A percentile compares a stretch with the other conserved stretches of the same genome.
Evolutionary conservation across 2,113 vertebrate species (phyloP).

Genomic region (Bufo gargarizans): DNA sequence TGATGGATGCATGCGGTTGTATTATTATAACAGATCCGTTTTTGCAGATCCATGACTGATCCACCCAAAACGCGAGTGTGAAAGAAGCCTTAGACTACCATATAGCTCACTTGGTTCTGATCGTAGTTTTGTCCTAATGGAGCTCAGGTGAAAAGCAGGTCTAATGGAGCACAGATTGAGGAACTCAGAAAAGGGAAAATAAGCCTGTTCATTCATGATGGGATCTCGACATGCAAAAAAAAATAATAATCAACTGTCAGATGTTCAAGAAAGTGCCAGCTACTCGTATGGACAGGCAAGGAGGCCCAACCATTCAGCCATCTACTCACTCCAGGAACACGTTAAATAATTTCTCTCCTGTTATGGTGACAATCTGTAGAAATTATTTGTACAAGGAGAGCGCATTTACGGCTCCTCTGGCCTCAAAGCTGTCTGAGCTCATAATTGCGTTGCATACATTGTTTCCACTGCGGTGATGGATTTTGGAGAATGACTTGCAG

Average conservation of each 20-base stretch:
- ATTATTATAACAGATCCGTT: too few relatives aligned
- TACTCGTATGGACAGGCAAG: neutral
- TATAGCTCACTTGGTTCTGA: neutral
- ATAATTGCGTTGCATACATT: conserved; percentile 33
- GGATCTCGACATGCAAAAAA: neutral
- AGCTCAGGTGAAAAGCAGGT: neutral
- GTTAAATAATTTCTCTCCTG: neutral
- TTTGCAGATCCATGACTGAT: too few relatives aligned
- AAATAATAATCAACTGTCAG: neutral
- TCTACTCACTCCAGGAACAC: neutral
- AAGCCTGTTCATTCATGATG: neutral
- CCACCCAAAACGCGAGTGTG: neutral
- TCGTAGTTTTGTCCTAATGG: neutral
- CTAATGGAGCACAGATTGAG: too few relatives aligned
- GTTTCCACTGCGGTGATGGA: conserved; percentile 19
- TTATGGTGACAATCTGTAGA: neutral
- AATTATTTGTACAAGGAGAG: neutral
- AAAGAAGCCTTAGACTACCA: neutral
- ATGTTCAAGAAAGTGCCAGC: neutral
- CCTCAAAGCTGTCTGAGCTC: neutral
- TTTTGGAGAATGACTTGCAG: conserved; percentile 25
- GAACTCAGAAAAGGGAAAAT: too few relatives aligned
- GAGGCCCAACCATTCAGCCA: neutral
- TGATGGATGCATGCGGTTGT: too few relatives aligned
- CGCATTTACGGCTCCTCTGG: conserved; percentile 2